phyloP scores from a whole-genome alignment of 2,797 vertebrate genomes.

The Borostomias antarcticus region DNA sequence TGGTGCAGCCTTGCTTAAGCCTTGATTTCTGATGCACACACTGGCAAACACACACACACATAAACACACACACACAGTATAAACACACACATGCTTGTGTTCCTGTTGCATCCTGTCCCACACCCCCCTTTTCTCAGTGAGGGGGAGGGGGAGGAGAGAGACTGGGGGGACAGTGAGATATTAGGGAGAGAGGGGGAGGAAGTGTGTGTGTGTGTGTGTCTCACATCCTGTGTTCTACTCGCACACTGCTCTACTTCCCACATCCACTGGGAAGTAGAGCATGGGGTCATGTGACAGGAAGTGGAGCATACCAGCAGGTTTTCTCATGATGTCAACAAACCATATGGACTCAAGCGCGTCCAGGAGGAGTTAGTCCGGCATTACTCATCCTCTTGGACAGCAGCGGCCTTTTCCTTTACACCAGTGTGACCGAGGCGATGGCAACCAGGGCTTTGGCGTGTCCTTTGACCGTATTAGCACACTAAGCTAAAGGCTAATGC shows the following conservation, averaged over 20 bases:
- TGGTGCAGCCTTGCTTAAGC: neutral
- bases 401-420: too few species aligned
- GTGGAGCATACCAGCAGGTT: neutral
- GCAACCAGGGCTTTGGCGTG: too few species aligned
- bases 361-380: neutral
- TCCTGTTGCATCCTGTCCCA: neutral
- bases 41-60: neutral
- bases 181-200: neutral
- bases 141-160: neutral
- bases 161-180: too few species aligned
- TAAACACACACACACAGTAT: neutral
- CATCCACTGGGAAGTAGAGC: neutral
- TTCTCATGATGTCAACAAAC: slow-evolving; percentile 1
- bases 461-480: too few species aligned
- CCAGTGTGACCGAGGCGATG: too few species aligned
- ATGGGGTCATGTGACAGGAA: slow-evolving; percentile 1
- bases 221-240: slow-evolving; percentile 4
- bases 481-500: too few species aligned
- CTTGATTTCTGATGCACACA: neutral
- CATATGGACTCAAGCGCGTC: neutral
- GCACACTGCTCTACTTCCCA: neutral
- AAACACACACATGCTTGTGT: too few species aligned
- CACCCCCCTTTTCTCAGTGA: too few species aligned
- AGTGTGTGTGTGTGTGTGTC: slow-evolving; percentile 3
- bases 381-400: neutral